Percentiles rank a stretch among this genome's conserved stretches.
phyloP scores from a whole-genome alignment of 2,113 vertebrate species.

The Ovis canadensis region DNA sequence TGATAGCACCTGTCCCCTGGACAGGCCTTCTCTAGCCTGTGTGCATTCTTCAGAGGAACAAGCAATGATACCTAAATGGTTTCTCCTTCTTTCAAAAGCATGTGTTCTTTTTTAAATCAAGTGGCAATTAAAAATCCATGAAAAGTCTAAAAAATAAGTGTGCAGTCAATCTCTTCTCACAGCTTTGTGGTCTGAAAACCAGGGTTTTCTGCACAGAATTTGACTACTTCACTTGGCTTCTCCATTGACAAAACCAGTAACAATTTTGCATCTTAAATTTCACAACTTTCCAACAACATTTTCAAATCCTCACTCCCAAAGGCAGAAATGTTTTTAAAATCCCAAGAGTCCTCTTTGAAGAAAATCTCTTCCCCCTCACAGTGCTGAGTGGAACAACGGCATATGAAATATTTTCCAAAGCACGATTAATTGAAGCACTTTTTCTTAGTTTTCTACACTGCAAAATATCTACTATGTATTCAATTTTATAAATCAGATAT shows the following conservation, averaged over 20 bases:
- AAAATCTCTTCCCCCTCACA: conserved; percentile 31
- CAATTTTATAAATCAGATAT: conserved; percentile 51
- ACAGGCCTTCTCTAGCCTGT: background rate
- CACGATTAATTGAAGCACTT: conserved; percentile 63
- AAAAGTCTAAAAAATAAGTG: background rate
- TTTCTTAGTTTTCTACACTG: conserved; percentile 45
- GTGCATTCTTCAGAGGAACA: background rate
- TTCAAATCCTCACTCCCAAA: conserved; percentile 34
- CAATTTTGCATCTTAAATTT: conserved; percentile 15
- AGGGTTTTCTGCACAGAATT: background rate
- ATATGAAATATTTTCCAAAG: conserved; percentile 53
- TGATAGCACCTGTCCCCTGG: background rate
- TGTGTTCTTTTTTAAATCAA: background rate
- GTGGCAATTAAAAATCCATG: background rate
- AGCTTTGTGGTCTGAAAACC: background rate
- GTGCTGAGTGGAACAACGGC: background rate
- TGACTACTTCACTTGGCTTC: background rate
- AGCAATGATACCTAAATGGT: background rate
- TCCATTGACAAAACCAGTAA: background rate
- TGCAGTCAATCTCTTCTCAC: background rate
- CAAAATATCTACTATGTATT: conserved; percentile 49
- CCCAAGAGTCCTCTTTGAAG: conserved; percentile 38
- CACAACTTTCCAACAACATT: conserved; percentile 23
- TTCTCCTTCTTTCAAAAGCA: background rate
- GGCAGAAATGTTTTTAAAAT: conserved; percentile 47